Percentiles rank a stretch among this genome's conserved stretches.
Conservation (phyloP, 2,113 vertebrate species). For the Stictonetta naevosa region DNA sequence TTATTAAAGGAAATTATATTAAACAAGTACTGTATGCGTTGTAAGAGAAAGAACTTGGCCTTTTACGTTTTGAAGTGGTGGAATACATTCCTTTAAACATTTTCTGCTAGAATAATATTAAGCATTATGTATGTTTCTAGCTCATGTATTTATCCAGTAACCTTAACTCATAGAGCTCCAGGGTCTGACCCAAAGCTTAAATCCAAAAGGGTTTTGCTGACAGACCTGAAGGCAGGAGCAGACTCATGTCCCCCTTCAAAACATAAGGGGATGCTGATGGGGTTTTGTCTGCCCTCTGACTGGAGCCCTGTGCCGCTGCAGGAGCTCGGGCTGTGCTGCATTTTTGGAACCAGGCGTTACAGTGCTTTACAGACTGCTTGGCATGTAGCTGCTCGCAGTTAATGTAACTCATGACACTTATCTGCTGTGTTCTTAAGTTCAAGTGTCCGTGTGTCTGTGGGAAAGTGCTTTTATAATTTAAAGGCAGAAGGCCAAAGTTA, state of each 20-base stretch:
- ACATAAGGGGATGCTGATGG: not conserved
- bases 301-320: not conserved
- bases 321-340: not conserved
- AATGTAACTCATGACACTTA: not conserved
- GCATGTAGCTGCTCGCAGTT: not conserved
- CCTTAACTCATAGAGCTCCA: not conserved
- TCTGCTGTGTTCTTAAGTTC: not conserved
- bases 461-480: not conserved
- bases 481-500: conserved; percentile 8
- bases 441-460: not conserved
- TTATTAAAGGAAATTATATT: not conserved
- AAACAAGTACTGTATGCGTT: not conserved
- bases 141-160: not conserved
- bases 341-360: not conserved
- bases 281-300: not conserved
- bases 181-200: not conserved
- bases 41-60: not conserved
- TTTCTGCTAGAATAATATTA: not conserved
- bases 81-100: not conserved
- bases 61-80: not conserved
- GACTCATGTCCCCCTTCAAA: not conserved
- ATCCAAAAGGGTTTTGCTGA: not conserved
- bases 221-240: not conserved
- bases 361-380: not conserved
- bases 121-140: not conserved